Evolutionary conservation across 1,140 invertebrate genomes (phyloP).

Genomic region (Harlomillsia oculata): DNA sequence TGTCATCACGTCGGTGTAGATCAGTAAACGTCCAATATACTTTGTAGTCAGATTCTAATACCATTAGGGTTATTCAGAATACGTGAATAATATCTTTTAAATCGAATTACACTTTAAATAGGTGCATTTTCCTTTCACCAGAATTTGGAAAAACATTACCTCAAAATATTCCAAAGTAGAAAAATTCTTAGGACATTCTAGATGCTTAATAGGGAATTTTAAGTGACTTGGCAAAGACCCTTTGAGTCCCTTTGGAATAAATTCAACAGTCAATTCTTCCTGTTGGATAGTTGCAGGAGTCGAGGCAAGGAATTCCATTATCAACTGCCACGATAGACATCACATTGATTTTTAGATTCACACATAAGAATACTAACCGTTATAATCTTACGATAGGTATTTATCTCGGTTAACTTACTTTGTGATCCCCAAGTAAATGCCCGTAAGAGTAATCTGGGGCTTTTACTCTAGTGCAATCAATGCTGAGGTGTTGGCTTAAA

Average conservation of each 20-base stretch:
- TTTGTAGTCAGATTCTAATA: slow-evolving; percentile 61
- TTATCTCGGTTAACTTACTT: slow-evolving; percentile 6
- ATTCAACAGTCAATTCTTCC: slow-evolving; percentile 22
- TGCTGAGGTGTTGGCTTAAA: slow-evolving; percentile 23
- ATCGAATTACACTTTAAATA: background rate
- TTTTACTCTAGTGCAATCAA: slow-evolving; percentile 29
- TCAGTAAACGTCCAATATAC: slow-evolving; percentile 64
- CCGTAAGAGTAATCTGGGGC: slow-evolving; percentile 23
- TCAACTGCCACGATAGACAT: slow-evolving; percentile 14
- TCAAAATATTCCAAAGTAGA: slow-evolving; percentile 35
- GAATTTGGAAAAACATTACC: slow-evolving; percentile 8
- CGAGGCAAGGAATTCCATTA: slow-evolving; percentile 22
- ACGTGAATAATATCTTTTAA: background rate
- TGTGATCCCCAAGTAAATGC: slow-evolving; percentile 31
- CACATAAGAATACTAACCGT: background rate
- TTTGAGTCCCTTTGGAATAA: slow-evolving; percentile 23
- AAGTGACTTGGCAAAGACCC: slow-evolving; percentile 19
- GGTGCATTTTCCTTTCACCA: background rate
- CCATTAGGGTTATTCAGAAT: background rate
- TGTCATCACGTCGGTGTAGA: slow-evolving; percentile 69
- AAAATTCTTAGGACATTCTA: slow-evolving; percentile 32
- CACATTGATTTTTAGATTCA: background rate
- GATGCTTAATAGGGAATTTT: slow-evolving; percentile 20
- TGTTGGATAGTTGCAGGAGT: slow-evolving; percentile 26
- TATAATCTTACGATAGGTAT: too few species aligned